Base-by-base conservation (phyloP, 2,797 vertebrate genomes). In the Triplophysa bombifrons region DNA sequence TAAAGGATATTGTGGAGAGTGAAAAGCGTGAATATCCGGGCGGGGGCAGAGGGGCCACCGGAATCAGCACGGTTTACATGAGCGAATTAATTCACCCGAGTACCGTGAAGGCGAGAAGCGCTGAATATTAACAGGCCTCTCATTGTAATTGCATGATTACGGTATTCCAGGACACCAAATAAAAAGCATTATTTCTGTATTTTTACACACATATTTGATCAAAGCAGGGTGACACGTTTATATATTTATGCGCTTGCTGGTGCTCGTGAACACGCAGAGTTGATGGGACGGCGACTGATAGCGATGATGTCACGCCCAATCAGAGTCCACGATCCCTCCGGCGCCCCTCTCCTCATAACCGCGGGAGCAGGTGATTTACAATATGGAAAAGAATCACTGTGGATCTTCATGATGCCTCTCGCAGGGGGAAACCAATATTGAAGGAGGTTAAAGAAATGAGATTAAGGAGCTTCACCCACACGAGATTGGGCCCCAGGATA, bases 281-380 rank as follows among this genome's bases (percentile, higher is more conserved):
- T 30, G 27, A 74, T 61, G 27, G 67, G 53, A 34, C 68, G 67
- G 50, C 53, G 81, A 53, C 71, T 69, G 76, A 82, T 82, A 76
- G 65, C 16, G n/a, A 50, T 81, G 83, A 83, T 64, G 77, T 87
- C 84, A 85, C 69, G 25, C 66, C 80, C 84, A 83, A 86, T 86
- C 77, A 63, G 58, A 84, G 4, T 10, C 66, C 11, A 4, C n/a
- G 53, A 60, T 74, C 66, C 48, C 72, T 22, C 68, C 55, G 63
- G 38, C 65, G 20, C 4, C 56, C 66, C 63, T 73, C 66, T 74
- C 44, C 60, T 77, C 76, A 70, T 81, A 76, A 76, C 78, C 22
- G 44, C 38, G 38, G 69, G 44, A 83, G 78, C 72, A 74, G 27
- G 63, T 89, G 93, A 95, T 94, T 95, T 95, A 95, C 91, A 94